A percentile compares a stretch with the other conserved stretches of the same genome.
These are phyloP conservation scores for Drosophila melanica DNA, from an alignment of 1,140 invertebrate genomes.

Conservation along the genomic window DNA sequence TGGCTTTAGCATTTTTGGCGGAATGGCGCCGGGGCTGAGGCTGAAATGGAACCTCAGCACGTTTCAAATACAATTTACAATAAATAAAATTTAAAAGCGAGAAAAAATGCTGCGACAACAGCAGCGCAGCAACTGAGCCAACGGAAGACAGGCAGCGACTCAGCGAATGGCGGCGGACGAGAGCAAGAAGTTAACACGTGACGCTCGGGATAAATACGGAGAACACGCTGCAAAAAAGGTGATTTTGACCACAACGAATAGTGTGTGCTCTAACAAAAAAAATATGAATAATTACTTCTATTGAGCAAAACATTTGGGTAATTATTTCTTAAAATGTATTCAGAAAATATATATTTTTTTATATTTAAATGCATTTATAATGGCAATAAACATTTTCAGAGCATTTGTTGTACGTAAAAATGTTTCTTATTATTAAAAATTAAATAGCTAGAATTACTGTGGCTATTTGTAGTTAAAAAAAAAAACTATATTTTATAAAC, in stretches of 20 bases:
- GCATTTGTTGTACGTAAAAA: too few species aligned
- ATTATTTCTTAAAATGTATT: too few species aligned
- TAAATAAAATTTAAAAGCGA: conserved; percentile 82
- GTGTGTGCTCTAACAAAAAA: conserved; percentile 2
- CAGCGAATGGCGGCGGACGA: background rate
- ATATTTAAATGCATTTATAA: background rate
- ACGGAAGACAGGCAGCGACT: conserved; percentile 21
- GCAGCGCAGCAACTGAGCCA: conserved; percentile 20
- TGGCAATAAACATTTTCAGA: background rate
- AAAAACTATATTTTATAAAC: too few species aligned
- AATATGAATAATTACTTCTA: background rate
- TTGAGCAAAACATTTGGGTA: too few species aligned
- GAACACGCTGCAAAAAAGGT: conserved; percentile 18
- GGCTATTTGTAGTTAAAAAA: too few species aligned
- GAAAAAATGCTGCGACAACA: conserved; percentile 71
- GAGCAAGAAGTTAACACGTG: conserved; percentile 55
- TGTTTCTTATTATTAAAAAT: too few species aligned
- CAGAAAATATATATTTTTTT: too few species aligned
- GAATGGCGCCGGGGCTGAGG: background rate
- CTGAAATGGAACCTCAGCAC: conserved; percentile 77
- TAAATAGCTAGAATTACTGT: too few species aligned
- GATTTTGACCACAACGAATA: conserved; percentile 9
- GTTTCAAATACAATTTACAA: conserved; percentile 83
- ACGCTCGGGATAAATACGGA: conserved; percentile 60
- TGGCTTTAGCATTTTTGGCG: conserved; percentile 9